These are phyloP conservation scores for Strix occidentalis DNA, from an alignment of 2,797 vertebrate genomes.

Conservation along the genomic window DNA sequence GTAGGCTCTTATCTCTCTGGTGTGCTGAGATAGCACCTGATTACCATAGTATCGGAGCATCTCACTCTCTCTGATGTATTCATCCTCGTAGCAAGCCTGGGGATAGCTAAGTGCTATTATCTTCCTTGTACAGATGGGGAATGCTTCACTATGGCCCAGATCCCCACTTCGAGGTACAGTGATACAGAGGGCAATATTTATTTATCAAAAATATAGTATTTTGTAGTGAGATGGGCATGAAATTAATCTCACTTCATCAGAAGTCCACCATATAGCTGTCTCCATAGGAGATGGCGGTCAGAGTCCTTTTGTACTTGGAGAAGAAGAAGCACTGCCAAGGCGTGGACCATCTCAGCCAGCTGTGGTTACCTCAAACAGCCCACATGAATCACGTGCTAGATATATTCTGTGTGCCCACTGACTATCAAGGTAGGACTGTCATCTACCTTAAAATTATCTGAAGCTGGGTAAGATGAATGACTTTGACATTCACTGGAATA, in stretches of 20 bases:
- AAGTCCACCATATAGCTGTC: neutral
- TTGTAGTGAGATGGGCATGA: neutral
- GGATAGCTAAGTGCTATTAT: neutral
- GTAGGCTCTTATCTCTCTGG: neutral
- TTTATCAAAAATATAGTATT: neutral
- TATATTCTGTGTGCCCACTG: neutral
- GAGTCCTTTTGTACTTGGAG: neutral
- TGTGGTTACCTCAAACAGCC: neutral
- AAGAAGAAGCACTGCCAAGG: neutral
- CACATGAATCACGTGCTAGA: neutral
- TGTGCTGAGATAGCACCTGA: neutral
- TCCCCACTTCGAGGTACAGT: neutral
- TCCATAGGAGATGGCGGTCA: neutral
- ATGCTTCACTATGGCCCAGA: fast-evolving
- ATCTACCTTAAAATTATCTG: neutral
- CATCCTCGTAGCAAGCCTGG: neutral
- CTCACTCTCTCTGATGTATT: neutral
- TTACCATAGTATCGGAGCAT: neutral
- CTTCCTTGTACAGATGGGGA: neutral
- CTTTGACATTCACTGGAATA: neutral
- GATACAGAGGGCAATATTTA: no score
- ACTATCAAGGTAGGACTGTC: neutral
- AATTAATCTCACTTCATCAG: neutral
- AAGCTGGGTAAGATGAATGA: neutral
- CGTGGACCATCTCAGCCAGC: neutral